Evolutionary conservation across 2,797 vertebrate genomes (phyloP).

Genomic region (Sebastolobus alascanus): DNA sequence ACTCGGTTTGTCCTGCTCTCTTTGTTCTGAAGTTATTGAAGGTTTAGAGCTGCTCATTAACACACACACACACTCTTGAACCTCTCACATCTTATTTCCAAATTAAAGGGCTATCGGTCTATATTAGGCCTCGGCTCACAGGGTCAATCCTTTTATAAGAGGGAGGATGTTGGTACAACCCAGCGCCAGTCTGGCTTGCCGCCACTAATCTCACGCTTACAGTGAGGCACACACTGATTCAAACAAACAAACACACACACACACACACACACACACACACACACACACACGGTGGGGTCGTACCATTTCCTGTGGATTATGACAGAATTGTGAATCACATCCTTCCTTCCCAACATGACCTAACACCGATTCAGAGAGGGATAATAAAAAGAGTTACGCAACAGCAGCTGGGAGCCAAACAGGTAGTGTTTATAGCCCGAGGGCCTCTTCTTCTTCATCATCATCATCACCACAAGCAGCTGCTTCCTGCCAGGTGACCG

Average conservation of each 20-base stretch:
- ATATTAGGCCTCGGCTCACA: constrained; percentile 41
- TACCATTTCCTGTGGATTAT: constrained; percentile 71
- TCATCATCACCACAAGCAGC: not conserved
- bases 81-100: constrained; percentile 5
- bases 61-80: not conserved
- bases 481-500: constrained; percentile 28
- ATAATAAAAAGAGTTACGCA: constrained; percentile 44
- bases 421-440: constrained; percentile 38
- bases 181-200: constrained; percentile 48
- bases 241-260: constrained; percentile 18
- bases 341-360: constrained; percentile 53
- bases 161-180: constrained; percentile 51
- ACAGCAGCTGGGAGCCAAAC: constrained; percentile 44
- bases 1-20: constrained; percentile 11
- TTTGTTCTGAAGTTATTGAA: constrained; percentile 15
- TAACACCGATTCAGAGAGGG: constrained; percentile 40
- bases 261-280: constrained; percentile 6
- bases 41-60: not conserved
- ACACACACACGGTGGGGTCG: constrained; percentile 10
- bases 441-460: constrained; percentile 28
- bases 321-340: constrained; percentile 69
- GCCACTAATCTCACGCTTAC: constrained; percentile 60
- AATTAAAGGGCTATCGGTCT: constrained; percentile 19
- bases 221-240: constrained; percentile 25
- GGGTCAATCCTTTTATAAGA: constrained; percentile 58